phyloP scores from a whole-genome alignment of 23 tunicate species.

The Oikopleura dioica region DNA sequence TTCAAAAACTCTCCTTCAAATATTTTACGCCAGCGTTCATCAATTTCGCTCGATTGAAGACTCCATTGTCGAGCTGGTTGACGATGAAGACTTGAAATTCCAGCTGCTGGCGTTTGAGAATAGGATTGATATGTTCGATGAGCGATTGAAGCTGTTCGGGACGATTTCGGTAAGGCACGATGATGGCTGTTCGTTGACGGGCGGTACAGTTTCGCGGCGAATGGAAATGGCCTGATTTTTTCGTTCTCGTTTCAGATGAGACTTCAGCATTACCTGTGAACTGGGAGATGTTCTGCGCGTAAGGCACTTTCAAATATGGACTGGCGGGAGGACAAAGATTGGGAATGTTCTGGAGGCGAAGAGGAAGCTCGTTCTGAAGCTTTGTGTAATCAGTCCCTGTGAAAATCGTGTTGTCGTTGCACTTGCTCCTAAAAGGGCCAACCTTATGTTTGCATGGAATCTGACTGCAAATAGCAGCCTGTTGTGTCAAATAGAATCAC shows the following conservation, averaged over 20 bases:
- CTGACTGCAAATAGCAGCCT: no score
- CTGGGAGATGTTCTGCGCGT: not conserved
- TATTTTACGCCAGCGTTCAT: constrained; percentile 44
- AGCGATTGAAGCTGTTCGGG: constrained; percentile 36
- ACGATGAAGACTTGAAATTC: constrained; percentile 42
- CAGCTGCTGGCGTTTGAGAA: constrained; percentile 46
- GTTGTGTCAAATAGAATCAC: no score
- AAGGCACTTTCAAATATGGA: not conserved
- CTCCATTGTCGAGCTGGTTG: constrained; percentile 35
- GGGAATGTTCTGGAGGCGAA: no score
- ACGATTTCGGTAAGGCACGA: constrained; percentile 50
- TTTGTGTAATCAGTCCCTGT: no score
- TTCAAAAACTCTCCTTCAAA: constrained; percentile 23
- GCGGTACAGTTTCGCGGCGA: constrained; percentile 29
- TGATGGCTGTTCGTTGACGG: constrained; percentile 42
- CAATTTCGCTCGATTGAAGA: constrained; percentile 59
- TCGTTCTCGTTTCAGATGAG: no score
- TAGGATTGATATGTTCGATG: constrained; percentile 33
- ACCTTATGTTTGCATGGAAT: no score
- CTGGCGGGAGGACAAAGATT: not conserved
- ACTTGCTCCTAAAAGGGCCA: no score
- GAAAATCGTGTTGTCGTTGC: no score
- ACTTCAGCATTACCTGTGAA: no score
- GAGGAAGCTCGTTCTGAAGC: no score
- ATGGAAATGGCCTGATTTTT: constrained; percentile 25